Evolutionary conservation across 2,113 vertebrate genomes (phyloP).

Genomic region (Cinclus mexicanus): DNA sequence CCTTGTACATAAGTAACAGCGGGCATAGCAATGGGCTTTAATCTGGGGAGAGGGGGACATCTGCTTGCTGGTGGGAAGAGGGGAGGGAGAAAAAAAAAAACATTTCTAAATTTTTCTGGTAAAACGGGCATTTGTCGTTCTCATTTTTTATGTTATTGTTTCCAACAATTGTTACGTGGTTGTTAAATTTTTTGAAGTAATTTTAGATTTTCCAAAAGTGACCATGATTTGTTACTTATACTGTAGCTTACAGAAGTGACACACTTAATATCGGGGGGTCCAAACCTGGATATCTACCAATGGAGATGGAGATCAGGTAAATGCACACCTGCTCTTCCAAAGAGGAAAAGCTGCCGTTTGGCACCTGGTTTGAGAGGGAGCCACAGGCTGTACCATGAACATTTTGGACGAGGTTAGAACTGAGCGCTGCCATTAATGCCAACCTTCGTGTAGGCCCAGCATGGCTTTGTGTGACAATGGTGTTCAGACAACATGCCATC

Average conservation of each 20-base stretch:
- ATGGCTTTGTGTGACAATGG: constrained; percentile 22
- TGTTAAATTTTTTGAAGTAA: constrained; percentile 33
- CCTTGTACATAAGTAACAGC: not conserved
- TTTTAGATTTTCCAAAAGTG: constrained; percentile 63
- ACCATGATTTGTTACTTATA: constrained; percentile 75
- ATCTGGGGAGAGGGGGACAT: not conserved
- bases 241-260: constrained; percentile 80
- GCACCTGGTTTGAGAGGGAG: constrained; percentile 49
- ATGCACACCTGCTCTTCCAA: constrained; percentile 66
- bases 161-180: constrained; percentile 36
- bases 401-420: not conserved
- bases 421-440: not conserved
- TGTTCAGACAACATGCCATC: not conserved
- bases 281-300: constrained; percentile 78
- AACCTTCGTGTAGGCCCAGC: constrained; percentile 13
- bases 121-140: constrained; percentile 7
- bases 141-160: constrained; percentile 25
- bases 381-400: not conserved
- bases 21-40: not conserved
- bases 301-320: constrained; percentile 80
- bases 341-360: constrained; percentile 22
- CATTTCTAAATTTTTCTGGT: not conserved
- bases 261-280: constrained; percentile 79
- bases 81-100: not conserved
- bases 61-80: not conserved